Evolutionary conservation across 2,797 vertebrate genomes (phyloP), one percentile per base, ranked within the genome.

Genomic region (Potorous gilbertii): DNA sequence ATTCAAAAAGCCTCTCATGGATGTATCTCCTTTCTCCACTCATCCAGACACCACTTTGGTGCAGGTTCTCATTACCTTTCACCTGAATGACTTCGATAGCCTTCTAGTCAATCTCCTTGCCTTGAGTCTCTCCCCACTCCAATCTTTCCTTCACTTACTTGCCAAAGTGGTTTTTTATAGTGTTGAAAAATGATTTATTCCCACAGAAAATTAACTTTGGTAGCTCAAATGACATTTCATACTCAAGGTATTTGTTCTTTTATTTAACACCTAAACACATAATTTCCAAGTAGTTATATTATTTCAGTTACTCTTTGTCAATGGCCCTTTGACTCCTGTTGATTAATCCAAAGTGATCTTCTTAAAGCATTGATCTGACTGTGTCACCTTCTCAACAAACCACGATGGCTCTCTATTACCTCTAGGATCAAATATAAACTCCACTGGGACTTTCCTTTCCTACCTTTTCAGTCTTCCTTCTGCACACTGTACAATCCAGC

Each of bases 311-410:
- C 52, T 0, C 52, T 52, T 52, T 52, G 52, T 52, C 52, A 52
- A 90, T 18, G 90, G 31, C 50, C 50, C 66, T 92, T 93, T 92
- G 50, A 92, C 8, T 94, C 91, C 91, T 56, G 52, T 46, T 87
- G 81, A 2, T 91, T 56, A 74, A 74, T 28, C 50, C 91, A 52
- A 52, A 74, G 34, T 40, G 66, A 74, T 74, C 40, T 74, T 74
- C 66, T 74, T 21, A 81, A 46, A 46, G n/a, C 74, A 81, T 81
- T 46, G n/a, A 2, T 81, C 21, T 81, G n/a, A 81, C 66, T 81
- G 40, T 66, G 11, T 81, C 74, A 81, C 40, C 29, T 81, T 40
- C 21, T 81, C n/a, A 81, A 46, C 16, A 81, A 81, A 81, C 40
- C 40, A 24, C 21, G 27, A 9, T 81, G 18, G 6, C 21, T 81